A percentile compares a stretch with the other conserved stretches of the same genome.
Evolutionary conservation across 1,140 invertebrate genomes (phyloP).

Genomic region (Pseudoatta argentina): DNA sequence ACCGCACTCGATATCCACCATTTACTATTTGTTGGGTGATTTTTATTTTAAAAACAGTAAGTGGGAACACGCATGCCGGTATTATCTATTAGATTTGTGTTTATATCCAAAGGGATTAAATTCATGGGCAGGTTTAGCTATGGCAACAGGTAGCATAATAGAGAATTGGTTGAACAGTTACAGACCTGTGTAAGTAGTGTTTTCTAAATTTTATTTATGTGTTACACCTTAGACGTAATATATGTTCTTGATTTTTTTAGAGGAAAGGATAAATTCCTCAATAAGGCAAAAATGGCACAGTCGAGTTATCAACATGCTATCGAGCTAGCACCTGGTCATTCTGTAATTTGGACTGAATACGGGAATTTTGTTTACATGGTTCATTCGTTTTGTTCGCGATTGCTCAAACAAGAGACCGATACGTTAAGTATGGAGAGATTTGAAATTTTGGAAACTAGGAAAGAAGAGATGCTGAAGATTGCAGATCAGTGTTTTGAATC

Average conservation of each 20-base stretch:
- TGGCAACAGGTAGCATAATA: conserved; percentile 92
- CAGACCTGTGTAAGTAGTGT: conserved; percentile 85
- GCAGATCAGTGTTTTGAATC: conserved; percentile 92
- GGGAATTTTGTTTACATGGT: conserved; percentile 95
- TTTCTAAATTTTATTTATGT: conserved; percentile 35
- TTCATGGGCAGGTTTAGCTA: conserved; percentile 96
- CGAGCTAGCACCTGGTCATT: conserved; percentile 90
- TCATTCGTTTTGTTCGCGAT: conserved; percentile 94
- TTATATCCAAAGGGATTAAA: conserved; percentile 93
- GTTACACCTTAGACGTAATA: conserved; percentile 10
- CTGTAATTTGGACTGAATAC: conserved; percentile 95
- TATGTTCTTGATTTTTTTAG: conserved; percentile 78
- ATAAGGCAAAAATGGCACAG: conserved; percentile 90
- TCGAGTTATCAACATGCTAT: conserved; percentile 93
- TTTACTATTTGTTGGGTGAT: conserved; percentile 96
- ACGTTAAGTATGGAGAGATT: conserved; percentile 93
- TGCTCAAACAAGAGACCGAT: conserved; percentile 92
- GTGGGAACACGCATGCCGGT: conserved; percentile 91
- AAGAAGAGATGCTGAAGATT: conserved; percentile 92
- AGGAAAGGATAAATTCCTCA: conserved; percentile 90
- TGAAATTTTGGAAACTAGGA: conserved; percentile 91
- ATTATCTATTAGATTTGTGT: conserved; percentile 94
- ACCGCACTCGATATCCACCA: conserved; percentile 89
- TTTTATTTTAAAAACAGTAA: conserved; percentile 97
- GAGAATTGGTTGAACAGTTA: conserved; percentile 94